These are phyloP conservation scores for Megaceryle maxima DNA, from an alignment of 2,113 vertebrate genomes.

Conservation along the genomic window DNA sequence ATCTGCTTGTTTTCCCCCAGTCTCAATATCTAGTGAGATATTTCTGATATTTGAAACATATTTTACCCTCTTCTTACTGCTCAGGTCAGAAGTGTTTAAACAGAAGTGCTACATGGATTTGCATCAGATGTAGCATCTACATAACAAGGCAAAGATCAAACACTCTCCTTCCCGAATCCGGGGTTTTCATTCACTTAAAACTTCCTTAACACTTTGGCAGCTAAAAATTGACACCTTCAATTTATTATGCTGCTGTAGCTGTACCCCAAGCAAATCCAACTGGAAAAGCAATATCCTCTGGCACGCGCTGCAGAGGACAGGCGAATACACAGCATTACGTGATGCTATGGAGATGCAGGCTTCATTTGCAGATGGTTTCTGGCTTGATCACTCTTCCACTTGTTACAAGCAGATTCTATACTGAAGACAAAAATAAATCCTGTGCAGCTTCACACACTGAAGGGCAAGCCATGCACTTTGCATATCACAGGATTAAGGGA, in stretches of 20 bases:
- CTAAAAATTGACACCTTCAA: constrained; percentile 80
- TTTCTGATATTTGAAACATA: background rate
- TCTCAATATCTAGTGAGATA: background rate
- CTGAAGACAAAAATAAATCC: constrained; percentile 23
- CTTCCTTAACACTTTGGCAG: background rate
- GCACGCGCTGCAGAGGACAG: background rate
- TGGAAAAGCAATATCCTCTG: constrained; percentile 76
- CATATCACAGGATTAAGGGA: background rate
- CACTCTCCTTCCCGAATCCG: background rate
- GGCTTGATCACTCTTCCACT: background rate
- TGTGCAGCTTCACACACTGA: background rate
- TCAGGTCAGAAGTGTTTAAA: background rate
- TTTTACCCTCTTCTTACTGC: background rate
- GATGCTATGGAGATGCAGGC: background rate
- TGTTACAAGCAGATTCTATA: background rate
- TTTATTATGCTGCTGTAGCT: constrained; percentile 82
- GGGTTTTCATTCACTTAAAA: background rate
- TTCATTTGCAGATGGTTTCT: background rate
- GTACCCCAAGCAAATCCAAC: constrained; percentile 84
- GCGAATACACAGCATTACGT: background rate
- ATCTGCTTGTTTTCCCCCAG: background rate
- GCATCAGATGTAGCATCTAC: background rate
- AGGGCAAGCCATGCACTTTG: background rate
- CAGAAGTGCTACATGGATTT: background rate
- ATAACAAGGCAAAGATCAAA: background rate